A percentile compares a stretch with the other conserved stretches of the same genome.
phyloP scores from a whole-genome alignment of 2,888 invertebrate genomes.

The Arge pagana region DNA sequence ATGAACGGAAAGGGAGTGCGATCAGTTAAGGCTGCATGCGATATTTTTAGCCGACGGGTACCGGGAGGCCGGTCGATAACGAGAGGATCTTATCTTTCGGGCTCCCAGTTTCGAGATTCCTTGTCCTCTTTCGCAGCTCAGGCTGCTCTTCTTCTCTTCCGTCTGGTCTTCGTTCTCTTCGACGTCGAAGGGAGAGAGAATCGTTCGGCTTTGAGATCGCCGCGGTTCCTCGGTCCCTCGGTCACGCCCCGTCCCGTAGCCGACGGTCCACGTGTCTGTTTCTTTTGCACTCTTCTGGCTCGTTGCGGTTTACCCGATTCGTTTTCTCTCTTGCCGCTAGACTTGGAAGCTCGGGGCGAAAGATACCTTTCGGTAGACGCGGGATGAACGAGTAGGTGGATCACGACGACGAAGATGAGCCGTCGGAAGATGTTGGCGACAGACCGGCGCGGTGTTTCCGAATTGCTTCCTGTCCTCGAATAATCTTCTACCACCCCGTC shows the following conservation, averaged over 20 bases:
- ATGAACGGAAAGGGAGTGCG: too few relatives aligned
- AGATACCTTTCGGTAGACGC: slow-evolving; percentile 15
- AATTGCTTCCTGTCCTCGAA: slow-evolving; percentile 6
- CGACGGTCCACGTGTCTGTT: too few relatives aligned
- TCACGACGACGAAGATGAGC: slow-evolving; percentile 5
- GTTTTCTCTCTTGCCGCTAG: slow-evolving; percentile 14
- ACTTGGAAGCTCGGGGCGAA: slow-evolving; percentile 15
- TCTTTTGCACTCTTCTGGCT: background rate
- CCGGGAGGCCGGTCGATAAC: slow-evolving; percentile 53
- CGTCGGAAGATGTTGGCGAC: slow-evolving; percentile 16
- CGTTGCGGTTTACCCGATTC: slow-evolving; percentile 1
- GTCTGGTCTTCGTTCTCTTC: slow-evolving; percentile 15
- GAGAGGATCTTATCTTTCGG: slow-evolving; percentile 54
- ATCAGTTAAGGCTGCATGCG: too few relatives aligned
- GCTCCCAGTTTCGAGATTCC: slow-evolving; percentile 51
- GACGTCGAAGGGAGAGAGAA: background rate
- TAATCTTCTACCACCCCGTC: background rate
- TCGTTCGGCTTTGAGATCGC: slow-evolving; percentile 12
- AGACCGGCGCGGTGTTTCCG: slow-evolving; percentile 2
- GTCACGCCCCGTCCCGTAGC: too few relatives aligned
- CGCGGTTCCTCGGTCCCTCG: slow-evolving; percentile 15
- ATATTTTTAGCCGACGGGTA: slow-evolving; percentile 28
- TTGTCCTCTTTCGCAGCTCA: slow-evolving; percentile 28
- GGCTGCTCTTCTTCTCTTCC: too few relatives aligned
- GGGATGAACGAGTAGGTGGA: slow-evolving; percentile 13